phyloP scores from a whole-genome alignment of 2,888 invertebrate species.

The Selenia dentaria region DNA sequence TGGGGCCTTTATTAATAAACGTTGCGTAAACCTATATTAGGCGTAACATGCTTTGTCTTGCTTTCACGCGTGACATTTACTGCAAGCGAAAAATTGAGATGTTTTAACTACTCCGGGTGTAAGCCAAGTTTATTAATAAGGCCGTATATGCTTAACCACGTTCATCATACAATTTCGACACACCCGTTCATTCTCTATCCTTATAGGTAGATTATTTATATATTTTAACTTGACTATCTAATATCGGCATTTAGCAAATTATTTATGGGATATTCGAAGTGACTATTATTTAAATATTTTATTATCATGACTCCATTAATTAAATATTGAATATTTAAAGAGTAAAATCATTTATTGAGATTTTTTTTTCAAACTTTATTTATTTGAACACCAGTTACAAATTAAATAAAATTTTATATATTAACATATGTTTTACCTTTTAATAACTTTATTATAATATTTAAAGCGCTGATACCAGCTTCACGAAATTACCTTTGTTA shows the following conservation, averaged over 20 bases:
- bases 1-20: no score
- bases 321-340: neutral
- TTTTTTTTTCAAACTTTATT: neutral
- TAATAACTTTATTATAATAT: no score
- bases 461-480: no score
- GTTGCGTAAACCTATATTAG: no score
- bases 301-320: conserved; percentile 7
- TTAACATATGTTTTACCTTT: no score
- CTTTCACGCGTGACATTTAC: no score
- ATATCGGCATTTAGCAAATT: conserved; percentile 42
- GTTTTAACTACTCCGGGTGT: no score
- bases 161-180: conserved; percentile 1
- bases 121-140: no score
- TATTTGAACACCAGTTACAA: no score
- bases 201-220: conserved; percentile 37
- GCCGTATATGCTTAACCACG: conserved; percentile 9
- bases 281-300: conserved; percentile 27
- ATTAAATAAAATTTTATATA: neutral
- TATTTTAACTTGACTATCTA: conserved; percentile 44
- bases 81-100: no score
- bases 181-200: conserved; percentile 49
- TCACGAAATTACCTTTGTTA: no score
- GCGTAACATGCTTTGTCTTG: no score
- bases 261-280: conserved; percentile 46
- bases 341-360: neutral